Evolutionary conservation across 2,113 vertebrate genomes (phyloP).

Genomic region (Etia nguti): DNA sequence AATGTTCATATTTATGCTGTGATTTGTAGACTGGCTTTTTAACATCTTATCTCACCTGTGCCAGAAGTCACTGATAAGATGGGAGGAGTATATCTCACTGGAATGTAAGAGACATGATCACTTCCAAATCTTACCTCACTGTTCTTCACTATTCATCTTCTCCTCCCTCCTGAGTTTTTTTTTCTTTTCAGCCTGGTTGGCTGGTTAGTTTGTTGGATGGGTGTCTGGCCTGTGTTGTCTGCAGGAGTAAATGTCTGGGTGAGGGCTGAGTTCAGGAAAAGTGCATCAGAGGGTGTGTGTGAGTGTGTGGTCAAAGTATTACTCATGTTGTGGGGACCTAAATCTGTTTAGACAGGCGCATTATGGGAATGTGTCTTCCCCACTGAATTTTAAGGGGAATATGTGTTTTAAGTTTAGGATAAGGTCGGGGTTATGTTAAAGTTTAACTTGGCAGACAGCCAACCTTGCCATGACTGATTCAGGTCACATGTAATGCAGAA

Average conservation of each 20-base stretch:
- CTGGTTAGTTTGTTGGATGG: conserved; percentile 33
- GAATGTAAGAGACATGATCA: conserved; percentile 58
- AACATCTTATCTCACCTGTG: conserved; percentile 57
- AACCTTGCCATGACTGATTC: background rate
- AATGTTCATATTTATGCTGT: conserved; percentile 48
- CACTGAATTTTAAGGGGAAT: background rate
- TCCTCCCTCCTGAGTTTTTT: conserved; percentile 35
- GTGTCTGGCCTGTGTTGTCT: conserved; percentile 31
- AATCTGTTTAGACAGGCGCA: background rate
- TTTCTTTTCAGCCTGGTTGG: conserved; percentile 17
- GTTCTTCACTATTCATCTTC: conserved; percentile 48
- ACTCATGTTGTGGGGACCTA: background rate
- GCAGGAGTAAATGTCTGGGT: conserved; percentile 31
- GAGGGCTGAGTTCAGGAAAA: conserved; percentile 55
- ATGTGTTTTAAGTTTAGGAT: background rate
- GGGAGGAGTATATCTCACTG: conserved; percentile 4
- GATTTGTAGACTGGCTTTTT: conserved; percentile 62
- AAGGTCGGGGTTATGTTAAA: background rate
- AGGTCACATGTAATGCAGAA: background rate
- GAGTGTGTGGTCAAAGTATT: background rate
- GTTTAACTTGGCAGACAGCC: conserved; percentile 46
- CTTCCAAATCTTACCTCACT: conserved; percentile 38
- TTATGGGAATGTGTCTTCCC: background rate
- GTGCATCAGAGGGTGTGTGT: conserved; percentile 24
- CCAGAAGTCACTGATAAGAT: conserved; percentile 59